Percentiles rank a stretch among this genome's conserved stretches.
Conservation (phyloP, 2,797 vertebrate species). For the Harpagifer antarcticus region DNA sequence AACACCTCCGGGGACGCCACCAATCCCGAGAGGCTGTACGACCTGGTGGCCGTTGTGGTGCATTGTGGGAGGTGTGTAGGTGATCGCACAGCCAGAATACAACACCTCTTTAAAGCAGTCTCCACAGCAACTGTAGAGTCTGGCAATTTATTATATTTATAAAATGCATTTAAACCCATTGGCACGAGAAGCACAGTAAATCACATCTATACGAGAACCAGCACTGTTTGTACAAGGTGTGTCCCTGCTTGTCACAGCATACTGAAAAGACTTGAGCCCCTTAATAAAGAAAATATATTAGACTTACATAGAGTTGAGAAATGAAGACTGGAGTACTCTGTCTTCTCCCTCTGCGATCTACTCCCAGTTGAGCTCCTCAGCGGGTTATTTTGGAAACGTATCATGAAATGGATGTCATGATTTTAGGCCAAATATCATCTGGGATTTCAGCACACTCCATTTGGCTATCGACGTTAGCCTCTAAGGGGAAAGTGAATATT, state of each 20-base stretch:
- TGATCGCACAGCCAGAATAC: constrained; percentile 15
- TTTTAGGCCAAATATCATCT: constrained; percentile 5
- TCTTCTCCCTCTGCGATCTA: constrained; percentile 10
- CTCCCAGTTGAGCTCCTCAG: constrained; percentile 13
- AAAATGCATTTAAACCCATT: constrained; percentile 4
- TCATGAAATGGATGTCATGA: constrained; percentile 13
- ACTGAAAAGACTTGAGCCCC: constrained; percentile 14
- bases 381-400: constrained; percentile 19
- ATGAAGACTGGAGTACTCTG: background rate
- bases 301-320: constrained; percentile 12
- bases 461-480: no score
- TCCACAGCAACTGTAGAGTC: constrained; percentile 24
- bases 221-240: constrained; percentile 43
- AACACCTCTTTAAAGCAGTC: constrained; percentile 1
- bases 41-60: constrained; percentile 96
- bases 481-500: no score
- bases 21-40: constrained; percentile 91
- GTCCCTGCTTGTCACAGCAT: constrained; percentile 25
- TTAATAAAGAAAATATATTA: constrained; percentile 8
- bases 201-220: constrained; percentile 19
- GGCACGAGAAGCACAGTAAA: constrained; percentile 3
- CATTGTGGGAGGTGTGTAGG: constrained; percentile 93
- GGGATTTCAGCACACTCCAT: background rate
- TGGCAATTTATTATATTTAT: constrained; percentile 29
- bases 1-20: constrained; percentile 96